phyloP scores from a whole-genome alignment of 2,888 invertebrate species.

The Hedya salicella region DNA sequence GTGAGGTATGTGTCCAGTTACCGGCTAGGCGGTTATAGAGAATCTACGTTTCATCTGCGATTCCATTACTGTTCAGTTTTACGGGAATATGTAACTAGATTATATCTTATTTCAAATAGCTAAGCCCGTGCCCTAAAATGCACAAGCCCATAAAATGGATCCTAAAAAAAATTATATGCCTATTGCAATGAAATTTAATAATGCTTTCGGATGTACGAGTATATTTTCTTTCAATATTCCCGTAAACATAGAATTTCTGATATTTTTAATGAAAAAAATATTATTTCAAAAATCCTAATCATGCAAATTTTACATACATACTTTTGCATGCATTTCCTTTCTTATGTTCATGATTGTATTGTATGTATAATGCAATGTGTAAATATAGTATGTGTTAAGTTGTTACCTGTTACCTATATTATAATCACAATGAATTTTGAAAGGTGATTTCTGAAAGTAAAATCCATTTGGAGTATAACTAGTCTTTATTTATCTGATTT shows the following conservation, averaged over 20 bases:
- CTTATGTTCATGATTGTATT: conserved; percentile 57
- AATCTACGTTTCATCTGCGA: conserved; percentile 20
- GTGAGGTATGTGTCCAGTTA: conserved; percentile 35
- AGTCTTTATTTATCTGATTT: conserved; percentile 76
- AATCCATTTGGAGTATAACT: conserved; percentile 68
- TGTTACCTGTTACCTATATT: conserved; percentile 68
- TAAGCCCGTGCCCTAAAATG: too few species aligned
- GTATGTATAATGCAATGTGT: conserved; percentile 54
- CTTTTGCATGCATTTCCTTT: conserved; percentile 64
- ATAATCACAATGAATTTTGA: conserved; percentile 42
- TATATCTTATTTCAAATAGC: not conserved
- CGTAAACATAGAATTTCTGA: not conserved
- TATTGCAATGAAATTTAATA: too few species aligned
- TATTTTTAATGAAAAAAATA: conserved; percentile 1
- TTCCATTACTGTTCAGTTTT: conserved; percentile 10
- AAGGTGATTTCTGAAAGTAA: conserved; percentile 62
- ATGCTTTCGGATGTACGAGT: not conserved
- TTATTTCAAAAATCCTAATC: conserved; percentile 22
- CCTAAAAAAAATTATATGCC: too few species aligned
- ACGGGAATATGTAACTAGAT: conserved; percentile 1
- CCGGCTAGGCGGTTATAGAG: conserved; percentile 19
- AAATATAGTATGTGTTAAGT: conserved; percentile 68
- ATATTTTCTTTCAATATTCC: not conserved
- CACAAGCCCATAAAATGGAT: too few species aligned
- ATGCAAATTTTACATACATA: conserved; percentile 25